Evolutionary conservation across 1,140 invertebrate species (phyloP).

Genomic region (Forficula auricularia): DNA sequence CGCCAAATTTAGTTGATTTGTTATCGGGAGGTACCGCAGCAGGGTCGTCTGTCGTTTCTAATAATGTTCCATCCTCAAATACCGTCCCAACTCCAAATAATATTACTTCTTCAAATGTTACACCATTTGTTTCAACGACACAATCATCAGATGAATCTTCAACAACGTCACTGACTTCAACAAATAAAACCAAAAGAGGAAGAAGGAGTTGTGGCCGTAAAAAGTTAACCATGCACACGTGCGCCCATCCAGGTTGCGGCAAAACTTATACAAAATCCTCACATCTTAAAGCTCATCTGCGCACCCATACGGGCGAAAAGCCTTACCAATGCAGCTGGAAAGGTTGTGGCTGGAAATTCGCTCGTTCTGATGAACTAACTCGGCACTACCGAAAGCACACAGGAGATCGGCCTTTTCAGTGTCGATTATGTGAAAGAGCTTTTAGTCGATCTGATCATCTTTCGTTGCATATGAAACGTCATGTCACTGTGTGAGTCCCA

Average conservation of each 20-base stretch:
- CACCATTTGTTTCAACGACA: too few species aligned
- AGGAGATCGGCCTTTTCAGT: slow-evolving; percentile 37
- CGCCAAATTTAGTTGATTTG: slow-evolving; percentile 31
- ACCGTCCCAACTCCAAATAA: neutral
- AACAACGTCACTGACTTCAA: neutral
- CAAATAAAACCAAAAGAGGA: slow-evolving; percentile 19
- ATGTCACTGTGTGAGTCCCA: slow-evolving; percentile 23
- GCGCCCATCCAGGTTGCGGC: slow-evolving; percentile 38
- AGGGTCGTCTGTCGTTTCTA: slow-evolving; percentile 14
- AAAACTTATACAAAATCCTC: slow-evolving; percentile 53
- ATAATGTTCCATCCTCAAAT: slow-evolving; percentile 14
- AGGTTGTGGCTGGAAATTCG: slow-evolving; percentile 52
- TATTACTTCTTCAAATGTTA: too few species aligned
- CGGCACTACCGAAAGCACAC: slow-evolving; percentile 39
- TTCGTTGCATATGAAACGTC: slow-evolving; percentile 44
- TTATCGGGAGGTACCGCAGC: slow-evolving; percentile 14
- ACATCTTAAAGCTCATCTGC: slow-evolving; percentile 48
- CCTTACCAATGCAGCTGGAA: slow-evolving; percentile 50
- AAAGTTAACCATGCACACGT: slow-evolving; percentile 37
- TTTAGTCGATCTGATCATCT: slow-evolving; percentile 46
- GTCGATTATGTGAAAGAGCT: slow-evolving; percentile 36
- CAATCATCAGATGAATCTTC: neutral
- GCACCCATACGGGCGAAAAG: slow-evolving; percentile 52
- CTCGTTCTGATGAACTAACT: slow-evolving; percentile 47
- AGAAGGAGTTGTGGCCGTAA: slow-evolving; percentile 32